A percentile compares a stretch with the other conserved stretches of the same genome.
Evolutionary conservation across 35 echinoderm and acorn worm species (phyloP).

Genomic region (Strongylocentrotus purpuratus): DNA sequence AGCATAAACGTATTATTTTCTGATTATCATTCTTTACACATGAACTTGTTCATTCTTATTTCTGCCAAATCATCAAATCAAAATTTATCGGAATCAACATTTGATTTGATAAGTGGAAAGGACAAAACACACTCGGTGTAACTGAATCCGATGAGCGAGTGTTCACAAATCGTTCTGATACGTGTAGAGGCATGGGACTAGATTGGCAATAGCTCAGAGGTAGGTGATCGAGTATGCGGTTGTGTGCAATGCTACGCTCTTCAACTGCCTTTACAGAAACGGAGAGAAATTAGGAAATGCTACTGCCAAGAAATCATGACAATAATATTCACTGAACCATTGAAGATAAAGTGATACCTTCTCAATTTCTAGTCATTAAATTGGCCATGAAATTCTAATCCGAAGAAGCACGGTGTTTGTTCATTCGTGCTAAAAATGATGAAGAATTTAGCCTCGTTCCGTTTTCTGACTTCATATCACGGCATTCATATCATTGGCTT

Average conservation of each 20-base stretch:
- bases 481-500: neutral
- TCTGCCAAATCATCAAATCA: too few species aligned
- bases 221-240: neutral
- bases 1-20: neutral
- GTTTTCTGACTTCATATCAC: neutral
- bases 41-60: neutral
- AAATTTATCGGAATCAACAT: neutral
- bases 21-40: neutral
- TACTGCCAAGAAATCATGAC: neutral
- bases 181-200: neutral
- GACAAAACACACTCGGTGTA: neutral
- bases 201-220: constrained; percentile 25
- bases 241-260: neutral
- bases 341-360: neutral
- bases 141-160: neutral
- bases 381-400: neutral
- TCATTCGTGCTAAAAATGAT: neutral
- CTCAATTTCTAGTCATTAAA: neutral
- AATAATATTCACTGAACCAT: neutral
- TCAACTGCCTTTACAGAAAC: neutral
- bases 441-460: neutral
- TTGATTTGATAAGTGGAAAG: neutral
- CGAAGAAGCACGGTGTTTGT: neutral
- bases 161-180: neutral
- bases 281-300: neutral